Conservation (phyloP, 2,113 vertebrate genomes). For the Apus apus region DNA sequence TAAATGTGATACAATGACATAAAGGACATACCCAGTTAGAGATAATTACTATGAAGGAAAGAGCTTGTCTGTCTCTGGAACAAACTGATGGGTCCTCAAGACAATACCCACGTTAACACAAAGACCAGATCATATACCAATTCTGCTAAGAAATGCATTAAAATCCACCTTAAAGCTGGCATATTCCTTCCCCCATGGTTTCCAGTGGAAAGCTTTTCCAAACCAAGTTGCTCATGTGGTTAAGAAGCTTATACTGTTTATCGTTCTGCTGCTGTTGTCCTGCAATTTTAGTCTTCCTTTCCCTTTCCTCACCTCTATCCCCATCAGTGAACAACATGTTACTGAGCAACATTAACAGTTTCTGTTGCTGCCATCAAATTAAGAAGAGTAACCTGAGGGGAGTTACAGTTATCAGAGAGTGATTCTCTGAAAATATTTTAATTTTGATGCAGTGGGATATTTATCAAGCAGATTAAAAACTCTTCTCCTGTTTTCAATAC, state of each 20-base stretch:
- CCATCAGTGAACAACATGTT: not conserved
- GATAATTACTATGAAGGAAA: constrained; percentile 15
- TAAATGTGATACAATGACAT: constrained; percentile 29
- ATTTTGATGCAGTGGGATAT: not conserved
- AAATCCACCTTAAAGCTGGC: not conserved
- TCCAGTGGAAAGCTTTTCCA: not conserved
- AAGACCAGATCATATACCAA: not conserved
- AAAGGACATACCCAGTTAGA: not conserved
- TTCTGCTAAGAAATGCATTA: not conserved
- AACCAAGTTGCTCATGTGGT: not conserved
- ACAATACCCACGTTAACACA: not conserved
- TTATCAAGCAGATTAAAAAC: not conserved
- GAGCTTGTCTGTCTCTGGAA: not conserved
- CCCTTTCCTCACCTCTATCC: not conserved
- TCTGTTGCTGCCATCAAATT: not conserved
- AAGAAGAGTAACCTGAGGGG: not conserved
- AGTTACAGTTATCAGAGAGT: not conserved
- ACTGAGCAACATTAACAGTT: not conserved
- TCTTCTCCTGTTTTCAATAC: not conserved
- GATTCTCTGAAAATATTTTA: not conserved
- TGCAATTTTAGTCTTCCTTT: not conserved
- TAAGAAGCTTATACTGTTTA: not conserved
- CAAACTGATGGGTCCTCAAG: not conserved
- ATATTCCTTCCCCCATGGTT: not conserved
- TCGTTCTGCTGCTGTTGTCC: not conserved